phyloP scores from a whole-genome alignment of 92 coral and sea anemone species.

The Heteractis magnifica region DNA sequence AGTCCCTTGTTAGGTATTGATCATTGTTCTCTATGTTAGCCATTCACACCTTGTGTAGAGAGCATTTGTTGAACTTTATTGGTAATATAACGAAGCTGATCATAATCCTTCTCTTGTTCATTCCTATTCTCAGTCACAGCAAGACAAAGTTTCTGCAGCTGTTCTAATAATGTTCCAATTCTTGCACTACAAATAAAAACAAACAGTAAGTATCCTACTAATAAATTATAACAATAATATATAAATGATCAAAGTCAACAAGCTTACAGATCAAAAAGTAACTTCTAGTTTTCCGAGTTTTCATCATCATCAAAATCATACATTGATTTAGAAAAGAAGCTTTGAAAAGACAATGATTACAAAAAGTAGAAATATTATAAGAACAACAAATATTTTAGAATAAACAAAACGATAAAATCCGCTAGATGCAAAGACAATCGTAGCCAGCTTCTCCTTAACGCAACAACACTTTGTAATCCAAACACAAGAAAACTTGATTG shows the following conservation, averaged over 20 bases:
- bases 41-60: slow-evolving; percentile 79
- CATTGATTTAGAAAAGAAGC: no score
- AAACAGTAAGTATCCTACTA: background rate
- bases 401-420: no score
- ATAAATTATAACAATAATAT: no score
- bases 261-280: no score
- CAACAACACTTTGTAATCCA: background rate
- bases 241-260: no score
- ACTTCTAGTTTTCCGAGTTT: no score
- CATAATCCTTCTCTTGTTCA: slow-evolving; percentile 85
- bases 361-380: no score
- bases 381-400: no score
- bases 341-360: no score
- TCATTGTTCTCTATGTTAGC: background rate
- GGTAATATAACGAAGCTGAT: slow-evolving; percentile 92
- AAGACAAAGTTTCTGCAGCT: slow-evolving; percentile 79
- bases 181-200: slow-evolving; percentile 56
- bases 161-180: slow-evolving; percentile 81
- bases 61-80: slow-evolving; percentile 91
- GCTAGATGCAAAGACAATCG: no score
- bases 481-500: background rate
- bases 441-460: no score
- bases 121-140: slow-evolving; percentile 70
- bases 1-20: background rate
- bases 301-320: no score